A percentile compares a stretch with the other conserved stretches of the same genome.
These are phyloP conservation scores for Amphibalanus amphitrite DNA, from an alignment of 1,140 invertebrate genomes.

Conservation along the genomic window DNA sequence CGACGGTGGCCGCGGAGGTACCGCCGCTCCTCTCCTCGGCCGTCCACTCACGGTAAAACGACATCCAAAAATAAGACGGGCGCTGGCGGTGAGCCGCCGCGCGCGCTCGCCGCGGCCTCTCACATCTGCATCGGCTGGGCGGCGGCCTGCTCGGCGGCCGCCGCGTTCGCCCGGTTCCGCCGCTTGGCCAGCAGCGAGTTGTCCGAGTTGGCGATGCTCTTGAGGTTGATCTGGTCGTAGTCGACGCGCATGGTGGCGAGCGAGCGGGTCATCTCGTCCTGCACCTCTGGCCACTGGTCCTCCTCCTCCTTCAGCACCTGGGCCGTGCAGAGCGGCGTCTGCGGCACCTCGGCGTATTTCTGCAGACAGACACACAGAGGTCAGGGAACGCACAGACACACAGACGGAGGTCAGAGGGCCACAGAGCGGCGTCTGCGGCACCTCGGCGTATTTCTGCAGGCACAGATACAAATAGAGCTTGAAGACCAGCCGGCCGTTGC, in stretches of 20 bases:
- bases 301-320: slow-evolving; percentile 71
- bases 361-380: slow-evolving; percentile 22
- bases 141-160: neutral
- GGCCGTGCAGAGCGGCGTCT: slow-evolving; percentile 79
- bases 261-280: slow-evolving; percentile 96
- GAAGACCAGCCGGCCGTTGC: neutral
- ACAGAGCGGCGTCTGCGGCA: too few relatives aligned
- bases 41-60: neutral
- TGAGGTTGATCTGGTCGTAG: slow-evolving; percentile 59
- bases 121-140: neutral
- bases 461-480: neutral
- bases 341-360: slow-evolving; percentile 74
- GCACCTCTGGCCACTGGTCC: slow-evolving; percentile 86
- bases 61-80: neutral
- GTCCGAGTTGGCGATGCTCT: slow-evolving; percentile 74
- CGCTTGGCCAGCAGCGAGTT: slow-evolving; percentile 80
- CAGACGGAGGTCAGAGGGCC: neutral
- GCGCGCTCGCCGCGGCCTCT: neutral
- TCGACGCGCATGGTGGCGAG: slow-evolving; percentile 80
- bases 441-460: too few relatives aligned
- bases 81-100: too few relatives aligned
- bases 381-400: slow-evolving; percentile 10
- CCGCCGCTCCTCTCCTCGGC: too few relatives aligned
- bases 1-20: too few relatives aligned
- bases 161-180: slow-evolving; percentile 21